Conservation (phyloP, 2,113 vertebrate species). For the human (Homo sapiens) region GRCh38 chr12:109332001-109332500, state of each 20-base stretch:
- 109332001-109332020: neutral
- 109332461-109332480: neutral
- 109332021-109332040: neutral
- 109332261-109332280: neutral
- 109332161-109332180: neutral
- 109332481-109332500: neutral
- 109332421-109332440: neutral
- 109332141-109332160: neutral
- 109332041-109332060: neutral
- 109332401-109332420: neutral
- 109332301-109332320: neutral
- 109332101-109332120: neutral
- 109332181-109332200: neutral
- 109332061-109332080: neutral
- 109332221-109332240: neutral
- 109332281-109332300: neutral
- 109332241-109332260: neutral
- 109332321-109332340: neutral
- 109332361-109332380: neutral
- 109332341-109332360: neutral
- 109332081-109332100: neutral
- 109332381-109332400: neutral
- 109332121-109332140: neutral
- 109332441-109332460: too few species aligned
- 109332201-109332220: neutral